These are phyloP conservation scores for Anthophora plumipes DNA, from an alignment of 2,888 invertebrate genomes.

Conservation along the genomic window DNA sequence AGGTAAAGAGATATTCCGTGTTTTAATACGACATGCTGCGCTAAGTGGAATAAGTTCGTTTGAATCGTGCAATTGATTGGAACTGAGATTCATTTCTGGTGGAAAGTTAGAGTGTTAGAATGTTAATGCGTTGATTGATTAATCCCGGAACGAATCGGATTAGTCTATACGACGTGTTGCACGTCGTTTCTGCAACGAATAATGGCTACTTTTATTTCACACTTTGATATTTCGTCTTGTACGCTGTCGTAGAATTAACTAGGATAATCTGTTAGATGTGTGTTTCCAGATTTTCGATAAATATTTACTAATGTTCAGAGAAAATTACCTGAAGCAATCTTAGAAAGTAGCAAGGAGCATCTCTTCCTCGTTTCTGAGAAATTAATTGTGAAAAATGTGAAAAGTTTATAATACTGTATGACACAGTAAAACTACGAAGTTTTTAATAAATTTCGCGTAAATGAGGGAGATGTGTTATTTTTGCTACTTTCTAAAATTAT, in stretches of 20 bases:
- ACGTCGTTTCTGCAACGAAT: not conserved
- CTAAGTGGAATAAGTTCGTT: not conserved
- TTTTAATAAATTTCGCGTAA: too few relatives aligned
- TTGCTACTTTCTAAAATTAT: too few relatives aligned
- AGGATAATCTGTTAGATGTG: too few relatives aligned
- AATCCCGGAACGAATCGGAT: conserved; percentile 1
- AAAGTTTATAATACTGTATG: too few relatives aligned
- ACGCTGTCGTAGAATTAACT: not conserved
- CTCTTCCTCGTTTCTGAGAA: too few relatives aligned
- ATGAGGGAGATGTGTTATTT: too few relatives aligned
- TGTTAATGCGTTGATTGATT: conserved; percentile 14
- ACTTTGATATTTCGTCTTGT: not conserved
- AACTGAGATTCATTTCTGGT: not conserved
- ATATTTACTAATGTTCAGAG: too few relatives aligned
- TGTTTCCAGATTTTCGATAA: too few relatives aligned
- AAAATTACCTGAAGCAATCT: too few relatives aligned
- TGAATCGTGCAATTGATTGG: not conserved
- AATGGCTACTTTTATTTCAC: not conserved
- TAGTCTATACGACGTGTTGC: not conserved
- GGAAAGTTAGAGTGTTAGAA: not conserved
- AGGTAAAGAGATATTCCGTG: not conserved
- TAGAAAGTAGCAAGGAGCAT: too few relatives aligned
- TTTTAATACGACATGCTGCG: not conserved
- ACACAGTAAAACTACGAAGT: too few relatives aligned
- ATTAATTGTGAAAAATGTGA: too few relatives aligned